Evolutionary conservation across 2,113 vertebrate genomes (phyloP).

Genomic region (Sciurus niger): DNA sequence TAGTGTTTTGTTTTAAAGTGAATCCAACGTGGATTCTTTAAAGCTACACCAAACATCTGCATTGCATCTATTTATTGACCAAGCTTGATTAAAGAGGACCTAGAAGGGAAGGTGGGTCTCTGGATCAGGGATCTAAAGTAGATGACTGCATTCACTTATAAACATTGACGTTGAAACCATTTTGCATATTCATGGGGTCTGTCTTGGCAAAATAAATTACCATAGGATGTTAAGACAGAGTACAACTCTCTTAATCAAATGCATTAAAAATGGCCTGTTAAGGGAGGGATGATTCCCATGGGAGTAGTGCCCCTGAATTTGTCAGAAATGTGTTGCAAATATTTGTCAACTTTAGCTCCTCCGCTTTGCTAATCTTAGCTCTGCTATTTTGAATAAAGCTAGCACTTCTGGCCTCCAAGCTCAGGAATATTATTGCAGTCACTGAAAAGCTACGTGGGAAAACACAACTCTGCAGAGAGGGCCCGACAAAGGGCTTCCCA

Average conservation of each 20-base stretch:
- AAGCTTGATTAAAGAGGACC: not conserved
- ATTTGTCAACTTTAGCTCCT: too few species aligned
- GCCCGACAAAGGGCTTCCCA: not conserved
- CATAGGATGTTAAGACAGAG: not conserved
- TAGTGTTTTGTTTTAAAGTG: conserved; percentile 24
- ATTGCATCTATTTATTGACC: not conserved
- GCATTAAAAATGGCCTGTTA: not conserved
- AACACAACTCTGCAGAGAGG: accelerated
- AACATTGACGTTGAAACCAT: accelerated
- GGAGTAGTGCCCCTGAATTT: not conserved
- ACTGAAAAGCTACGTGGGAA: not conserved
- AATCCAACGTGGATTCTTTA: not conserved
- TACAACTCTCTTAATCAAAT: not conserved
- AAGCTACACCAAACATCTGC: not conserved
- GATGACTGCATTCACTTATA: not conserved
- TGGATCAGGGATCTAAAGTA: not conserved
- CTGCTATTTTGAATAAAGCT: not conserved
- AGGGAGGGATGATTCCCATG: accelerated
- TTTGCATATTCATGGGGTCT: not conserved
- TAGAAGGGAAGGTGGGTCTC: not conserved
- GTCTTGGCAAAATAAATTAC: not conserved
- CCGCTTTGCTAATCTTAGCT: not conserved
- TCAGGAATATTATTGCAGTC: not conserved
- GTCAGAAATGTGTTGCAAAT: not conserved
- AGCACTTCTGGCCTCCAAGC: not conserved